A percentile compares a stretch with the other conserved stretches of the same genome.
Evolutionary conservation across 37 sponge, comb jelly and placozoan genomes (phyloP).

Genomic region (Mnemiopsis leidyi): DNA sequence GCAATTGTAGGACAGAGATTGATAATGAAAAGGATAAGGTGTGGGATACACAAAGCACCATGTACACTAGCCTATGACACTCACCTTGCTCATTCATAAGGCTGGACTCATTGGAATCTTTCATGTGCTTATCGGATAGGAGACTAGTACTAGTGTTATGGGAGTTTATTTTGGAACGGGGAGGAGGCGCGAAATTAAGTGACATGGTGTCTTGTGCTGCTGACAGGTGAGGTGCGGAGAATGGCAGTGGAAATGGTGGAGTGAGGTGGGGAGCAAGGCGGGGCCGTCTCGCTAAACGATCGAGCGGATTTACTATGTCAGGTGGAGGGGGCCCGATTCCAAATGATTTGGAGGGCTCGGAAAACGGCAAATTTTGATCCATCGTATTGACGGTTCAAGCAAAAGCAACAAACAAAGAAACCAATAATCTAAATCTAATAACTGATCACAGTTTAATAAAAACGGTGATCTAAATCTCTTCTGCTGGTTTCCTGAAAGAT

Average conservation of each 20-base stretch:
- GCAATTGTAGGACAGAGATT: not conserved
- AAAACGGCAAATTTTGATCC: not conserved
- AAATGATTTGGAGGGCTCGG: not conserved
- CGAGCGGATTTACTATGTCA: conserved; percentile 19
- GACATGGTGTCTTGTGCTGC: conserved; percentile 42
- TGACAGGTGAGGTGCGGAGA: not conserved
- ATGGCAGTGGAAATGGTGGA: not conserved
- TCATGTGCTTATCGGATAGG: not conserved
- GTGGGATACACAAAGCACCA: not conserved
- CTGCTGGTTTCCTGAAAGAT: not conserved
- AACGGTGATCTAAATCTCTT: not conserved
- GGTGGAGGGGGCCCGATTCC: conserved; percentile 14
- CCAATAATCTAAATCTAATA: not conserved
- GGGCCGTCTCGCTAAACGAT: conserved; percentile 26
- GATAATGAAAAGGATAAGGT: not conserved
- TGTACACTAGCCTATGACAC: not conserved
- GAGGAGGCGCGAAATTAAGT: conserved; percentile 37
- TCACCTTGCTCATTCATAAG: conserved; percentile 51
- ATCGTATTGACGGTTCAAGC: not conserved
- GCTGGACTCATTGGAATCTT: not conserved
- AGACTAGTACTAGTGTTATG: conserved; percentile 36
- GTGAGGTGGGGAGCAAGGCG: not conserved
- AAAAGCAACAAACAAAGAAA: not conserved
- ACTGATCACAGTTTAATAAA: not conserved
- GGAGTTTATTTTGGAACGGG: conserved; percentile 31